Base-by-base conservation (phyloP, 2,113 vertebrate genomes). In the Oryzias javanicus region DNA sequence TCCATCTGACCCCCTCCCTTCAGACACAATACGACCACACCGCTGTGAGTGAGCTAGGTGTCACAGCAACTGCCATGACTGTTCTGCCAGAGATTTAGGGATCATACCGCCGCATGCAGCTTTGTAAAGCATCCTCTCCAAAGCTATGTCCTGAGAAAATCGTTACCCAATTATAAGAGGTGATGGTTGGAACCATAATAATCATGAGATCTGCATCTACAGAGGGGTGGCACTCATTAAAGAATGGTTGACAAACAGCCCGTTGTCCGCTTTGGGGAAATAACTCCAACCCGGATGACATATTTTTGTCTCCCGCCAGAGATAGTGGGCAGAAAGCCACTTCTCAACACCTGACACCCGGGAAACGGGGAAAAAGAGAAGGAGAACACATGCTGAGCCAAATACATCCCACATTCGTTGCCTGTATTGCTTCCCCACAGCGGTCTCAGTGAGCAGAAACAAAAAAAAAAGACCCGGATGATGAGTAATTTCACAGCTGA, bases 401-500 rank as follows among this genome's bases (percentile, higher is more conserved):
- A 86, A 74, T 74, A 87, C 75, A 56, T 61, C 65, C 62, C 47
- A 50, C 20, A 64, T 48, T 59, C 42, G 64, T 53, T 41, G 60
- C 70, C 55, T 76, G 57, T 35, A 40, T 54, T 40, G 27, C 42
- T 70, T 64, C 71, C 78, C 78, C 63, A 72, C 72, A 59, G 62
- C 74, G 86, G 91, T 79, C 63, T 73, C 72, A 59, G 62, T 75
- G 86, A 91, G 90, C 67, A 78, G 80, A 84, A 79, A 80, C 74
- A 35, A 35, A 90, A 89, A 86, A 27, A 27, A 27, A 35, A 35
- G 72, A 78, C 77, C 69, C 73, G 84, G 85, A 88, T 92, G 85
- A 93, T 85, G 86, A 86, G 86, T 89, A 91, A 94, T 95, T 93
- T 94, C 90, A 92, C 88, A 94, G 88, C 19, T 84, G 87, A 82